Base-by-base conservation (phyloP, 2,888 invertebrate species). In the Clitarchus hookeri region DNA sequence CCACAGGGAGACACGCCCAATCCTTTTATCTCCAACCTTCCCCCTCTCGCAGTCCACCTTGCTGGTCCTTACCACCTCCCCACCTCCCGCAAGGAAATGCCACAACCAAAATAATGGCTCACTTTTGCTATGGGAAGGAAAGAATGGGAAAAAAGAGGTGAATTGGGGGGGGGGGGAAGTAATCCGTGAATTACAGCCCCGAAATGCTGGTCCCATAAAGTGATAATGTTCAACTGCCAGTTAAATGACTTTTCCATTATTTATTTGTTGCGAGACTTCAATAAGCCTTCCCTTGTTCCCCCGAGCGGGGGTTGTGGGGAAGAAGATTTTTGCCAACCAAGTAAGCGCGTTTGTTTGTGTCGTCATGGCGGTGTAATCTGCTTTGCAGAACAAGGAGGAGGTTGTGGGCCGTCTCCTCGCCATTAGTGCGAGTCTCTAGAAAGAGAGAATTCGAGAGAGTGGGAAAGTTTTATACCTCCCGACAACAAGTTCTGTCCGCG, bases 41-140 rank as follows among this genome's bases (percentile, higher is more conserved):
- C 8, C 48, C 48, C 48, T 6, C 16, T 48, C 65, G 0, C 36
- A 36, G 36, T 3, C 36, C 36, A 36, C 36, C 36, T 36, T 36
- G 36, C 36, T 36, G 36, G 36, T 36, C 23, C 65, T 6, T 8
- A 23, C 65, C 65, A 36, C 6, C 11, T 23, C n/a, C 65, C 8
- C 65, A 8, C 23, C 65, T 6, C 16, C 48, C 48, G 1, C 48
- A 1, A 6, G 48, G 48, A 48, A 48, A 65, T 36, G 16, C 65
- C 65, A n/a, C 65, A 65, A n/a, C 65, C 65, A 65, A 65, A 65
- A 65, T 65, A 65, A 65, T 65, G 65, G 65, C 65, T 65, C 65
- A 65, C 65, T 65, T 65, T 65, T 65, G 65, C 65, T n/a, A 16
- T n/a, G n/a, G n/a, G 8, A n/a, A 16, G 65, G 65, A n/a, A 48